phyloP scores from a whole-genome alignment of 2,797 vertebrate genomes.

The Prionace glauca region DNA sequence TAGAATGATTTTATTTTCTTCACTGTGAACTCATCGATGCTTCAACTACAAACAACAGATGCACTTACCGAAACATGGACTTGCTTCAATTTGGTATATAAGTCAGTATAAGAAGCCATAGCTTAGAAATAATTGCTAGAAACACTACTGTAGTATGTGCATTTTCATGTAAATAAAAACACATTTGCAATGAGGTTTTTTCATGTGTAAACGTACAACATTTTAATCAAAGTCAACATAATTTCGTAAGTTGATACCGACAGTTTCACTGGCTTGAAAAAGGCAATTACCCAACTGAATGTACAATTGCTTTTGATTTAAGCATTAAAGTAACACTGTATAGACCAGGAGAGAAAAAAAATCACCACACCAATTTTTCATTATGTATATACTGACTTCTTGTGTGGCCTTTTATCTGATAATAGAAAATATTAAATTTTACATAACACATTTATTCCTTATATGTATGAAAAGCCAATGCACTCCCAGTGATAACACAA shows the following conservation, averaged over 20 bases:
- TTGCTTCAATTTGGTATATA: background rate
- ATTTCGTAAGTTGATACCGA: constrained; percentile 31
- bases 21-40: background rate
- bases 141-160: background rate
- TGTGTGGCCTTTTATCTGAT: constrained; percentile 17
- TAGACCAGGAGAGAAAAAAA: constrained; percentile 8
- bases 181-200: constrained; percentile 26
- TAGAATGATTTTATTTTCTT: background rate
- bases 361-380: background rate
- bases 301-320: constrained; percentile 12
- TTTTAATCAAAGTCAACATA: constrained; percentile 34
- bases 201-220: constrained; percentile 34
- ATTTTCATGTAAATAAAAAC: constrained; percentile 33
- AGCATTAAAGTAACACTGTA: constrained; percentile 20
- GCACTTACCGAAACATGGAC: background rate
- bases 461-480: constrained; percentile 14
- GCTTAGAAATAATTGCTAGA: constrained; percentile 1
- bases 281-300: constrained; percentile 32
- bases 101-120: background rate
- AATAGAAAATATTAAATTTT: constrained; percentile 31
- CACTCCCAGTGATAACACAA: background rate
- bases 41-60: background rate
- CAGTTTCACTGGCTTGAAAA: constrained; percentile 24
- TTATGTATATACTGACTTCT: background rate
- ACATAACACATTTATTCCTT: background rate